Evolutionary conservation across 2,113 vertebrate species (phyloP).

Genomic region (Emydocephalus ijimae): DNA sequence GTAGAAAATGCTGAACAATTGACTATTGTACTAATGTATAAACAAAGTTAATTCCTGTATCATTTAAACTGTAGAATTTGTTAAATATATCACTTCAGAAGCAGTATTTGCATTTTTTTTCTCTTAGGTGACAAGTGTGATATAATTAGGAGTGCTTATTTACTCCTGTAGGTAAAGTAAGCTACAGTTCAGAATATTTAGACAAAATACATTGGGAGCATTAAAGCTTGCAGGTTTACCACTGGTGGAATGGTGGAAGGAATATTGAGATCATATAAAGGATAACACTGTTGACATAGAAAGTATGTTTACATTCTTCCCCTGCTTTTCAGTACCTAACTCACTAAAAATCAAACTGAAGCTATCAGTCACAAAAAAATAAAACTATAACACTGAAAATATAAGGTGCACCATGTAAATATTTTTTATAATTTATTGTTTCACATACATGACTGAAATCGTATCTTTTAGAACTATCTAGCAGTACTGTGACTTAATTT

Average conservation of each 20-base stretch:
- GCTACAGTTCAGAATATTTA: background rate
- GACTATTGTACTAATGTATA: conserved; percentile 44
- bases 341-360: background rate
- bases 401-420: background rate
- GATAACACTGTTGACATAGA: background rate
- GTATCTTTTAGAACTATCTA: background rate
- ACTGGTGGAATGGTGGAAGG: background rate
- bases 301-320: background rate
- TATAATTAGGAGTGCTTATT: background rate
- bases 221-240: background rate
- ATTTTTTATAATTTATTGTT: background rate
- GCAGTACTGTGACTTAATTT: background rate
- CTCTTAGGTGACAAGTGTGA: accelerated
- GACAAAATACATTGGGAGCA: background rate
- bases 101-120: background rate
- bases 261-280: background rate
- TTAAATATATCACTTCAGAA: background rate
- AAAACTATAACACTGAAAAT: background rate
- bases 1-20: conserved; percentile 60
- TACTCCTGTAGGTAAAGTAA: background rate
- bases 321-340: background rate
- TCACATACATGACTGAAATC: background rate
- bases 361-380: background rate
- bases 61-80: background rate
- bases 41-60: background rate